Evolutionary conservation across 2,888 invertebrate species (phyloP), one percentile per base, ranked within the genome.

Genomic region (Hedya salicella): DNA sequence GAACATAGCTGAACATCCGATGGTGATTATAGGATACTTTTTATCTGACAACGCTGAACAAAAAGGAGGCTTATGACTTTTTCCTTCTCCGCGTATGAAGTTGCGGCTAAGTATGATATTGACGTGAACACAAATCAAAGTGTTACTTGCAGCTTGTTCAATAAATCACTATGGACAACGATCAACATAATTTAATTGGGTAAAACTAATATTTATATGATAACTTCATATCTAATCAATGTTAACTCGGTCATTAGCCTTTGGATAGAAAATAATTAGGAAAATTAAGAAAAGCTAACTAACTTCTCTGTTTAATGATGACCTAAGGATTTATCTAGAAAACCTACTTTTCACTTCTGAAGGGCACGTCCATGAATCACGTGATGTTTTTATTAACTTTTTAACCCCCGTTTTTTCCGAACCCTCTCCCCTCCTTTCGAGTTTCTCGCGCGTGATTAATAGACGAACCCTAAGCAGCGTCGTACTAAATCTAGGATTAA

Each of bases 201-300:
- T 53, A 36, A 53, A 46, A 30, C 52, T 39, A 59, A 46, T 50
- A 65, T 59, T 63, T 44, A 19, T 30, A 46, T 59, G 64, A 59
- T 65, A 57, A 64, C n/a, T 36, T 44, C n/a, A n/a, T 66, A 42
- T 49, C 54, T 61, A 61, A 66, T 61, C 54, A 19, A 54, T 30
- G 14, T 49, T 21, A 48, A 5, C 8, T 53, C 40, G 61, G 65
- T 65, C 44, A 16, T 46, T 59, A 5, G 44, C 64, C 59, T 59
- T 52, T 19, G 19, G 25, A 65, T 52, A 36, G n/a, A 36, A 36
- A 32, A 50, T 19, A 9, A 57, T 50, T 54, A 42, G 40, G 32
- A 56, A 54, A 21, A 46, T 4, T n/a, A n/a, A 4, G 19, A n/a
- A 25, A 25, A 25, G 4, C 9, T 11, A 25, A n/a, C 4, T 17